Percentiles rank a stretch among this genome's conserved stretches.
These are phyloP conservation scores for Siniperca chuatsi DNA, from an alignment of 2,113 vertebrate species.

Conservation along the genomic window DNA sequence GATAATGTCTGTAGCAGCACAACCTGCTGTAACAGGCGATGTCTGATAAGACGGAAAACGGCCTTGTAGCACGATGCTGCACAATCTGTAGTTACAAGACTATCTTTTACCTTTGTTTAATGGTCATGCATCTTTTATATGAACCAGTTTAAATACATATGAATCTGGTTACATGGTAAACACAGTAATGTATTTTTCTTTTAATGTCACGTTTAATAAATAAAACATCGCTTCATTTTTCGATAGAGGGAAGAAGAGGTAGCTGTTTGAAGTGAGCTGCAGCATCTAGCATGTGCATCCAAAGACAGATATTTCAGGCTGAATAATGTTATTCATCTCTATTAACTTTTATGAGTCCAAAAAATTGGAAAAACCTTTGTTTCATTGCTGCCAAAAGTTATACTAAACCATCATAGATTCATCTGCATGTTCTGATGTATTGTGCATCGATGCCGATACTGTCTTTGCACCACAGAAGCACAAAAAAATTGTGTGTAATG, in stretches of 20 bases:
- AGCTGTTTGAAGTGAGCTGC: background rate
- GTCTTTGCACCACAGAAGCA: background rate
- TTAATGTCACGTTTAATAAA: no score
- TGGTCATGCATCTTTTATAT: background rate
- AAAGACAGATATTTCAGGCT: no score
- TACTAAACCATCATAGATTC: background rate
- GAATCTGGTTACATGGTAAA: no score
- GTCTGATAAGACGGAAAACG: slow-evolving; percentile 9
- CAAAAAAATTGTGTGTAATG: background rate
- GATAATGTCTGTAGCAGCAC: no score
- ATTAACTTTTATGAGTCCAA: no score
- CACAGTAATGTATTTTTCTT: no score
- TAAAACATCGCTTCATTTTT: no score
- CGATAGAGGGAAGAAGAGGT: no score
- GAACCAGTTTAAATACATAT: background rate
- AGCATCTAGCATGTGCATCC: no score
- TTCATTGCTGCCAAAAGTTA: background rate
- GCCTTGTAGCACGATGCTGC: background rate
- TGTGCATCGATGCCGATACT: background rate
- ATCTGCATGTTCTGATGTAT: background rate
- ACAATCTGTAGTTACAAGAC: background rate
- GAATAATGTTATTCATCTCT: no score
- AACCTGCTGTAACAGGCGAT: slow-evolving; percentile 1
- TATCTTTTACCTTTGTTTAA: background rate
- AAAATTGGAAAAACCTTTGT: background rate